Evolutionary conservation across 2,113 vertebrate species (phyloP).

Genomic region (Bettongia penicillata): DNA sequence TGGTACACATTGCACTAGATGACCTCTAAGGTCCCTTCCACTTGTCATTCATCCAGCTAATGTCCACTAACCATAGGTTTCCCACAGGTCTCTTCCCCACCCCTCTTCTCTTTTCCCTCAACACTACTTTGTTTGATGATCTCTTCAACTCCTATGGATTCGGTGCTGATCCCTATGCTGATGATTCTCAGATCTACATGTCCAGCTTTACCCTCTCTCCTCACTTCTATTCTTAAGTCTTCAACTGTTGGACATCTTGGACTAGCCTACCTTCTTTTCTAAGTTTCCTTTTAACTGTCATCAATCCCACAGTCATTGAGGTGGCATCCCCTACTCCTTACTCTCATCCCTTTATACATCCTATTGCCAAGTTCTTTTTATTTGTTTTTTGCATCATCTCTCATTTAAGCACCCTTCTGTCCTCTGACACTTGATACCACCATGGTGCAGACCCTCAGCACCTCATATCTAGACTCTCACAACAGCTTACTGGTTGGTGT

Average conservation of each 20-base stretch:
- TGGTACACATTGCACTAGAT: not conserved
- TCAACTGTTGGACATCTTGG: not conserved
- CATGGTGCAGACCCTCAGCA: not conserved
- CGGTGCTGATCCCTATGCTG: not conserved
- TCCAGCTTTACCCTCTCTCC: not conserved
- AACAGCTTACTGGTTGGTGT: not conserved
- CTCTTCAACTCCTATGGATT: not conserved
- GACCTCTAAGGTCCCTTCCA: not conserved
- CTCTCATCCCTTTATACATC: not conserved
- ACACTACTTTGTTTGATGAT: not conserved
- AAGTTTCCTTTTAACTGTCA: not conserved
- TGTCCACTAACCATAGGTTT: not conserved
- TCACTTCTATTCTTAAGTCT: not conserved
- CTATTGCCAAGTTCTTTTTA: not conserved
- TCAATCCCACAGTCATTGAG: not conserved
- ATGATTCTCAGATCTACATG: not conserved
- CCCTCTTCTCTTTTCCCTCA: not conserved
- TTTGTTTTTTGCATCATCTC: not conserved
- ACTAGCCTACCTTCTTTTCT: not conserved
- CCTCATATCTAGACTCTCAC: not conserved
- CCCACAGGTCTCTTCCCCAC: not conserved
- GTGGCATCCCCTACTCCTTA: not conserved
- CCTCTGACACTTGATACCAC: not conserved
- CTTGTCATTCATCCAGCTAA: not conserved
- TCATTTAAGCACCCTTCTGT: not conserved